These are phyloP conservation scores for Ursus arctos DNA, from an alignment of 2,113 vertebrate genomes.

Conservation along the genomic window DNA sequence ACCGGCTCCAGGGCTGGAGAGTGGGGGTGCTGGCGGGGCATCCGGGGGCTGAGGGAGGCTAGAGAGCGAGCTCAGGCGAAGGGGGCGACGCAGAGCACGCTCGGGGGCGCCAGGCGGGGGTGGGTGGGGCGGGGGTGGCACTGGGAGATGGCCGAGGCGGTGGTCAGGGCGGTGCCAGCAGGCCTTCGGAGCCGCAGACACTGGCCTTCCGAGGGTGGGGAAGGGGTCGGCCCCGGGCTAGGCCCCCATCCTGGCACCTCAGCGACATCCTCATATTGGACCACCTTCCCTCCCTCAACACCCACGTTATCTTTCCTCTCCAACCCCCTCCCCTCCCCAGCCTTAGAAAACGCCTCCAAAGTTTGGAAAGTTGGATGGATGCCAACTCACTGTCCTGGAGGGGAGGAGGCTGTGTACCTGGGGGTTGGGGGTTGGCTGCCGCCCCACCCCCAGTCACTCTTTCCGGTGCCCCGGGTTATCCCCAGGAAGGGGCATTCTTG, in stretches of 20 bases:
- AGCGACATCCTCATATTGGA: neutral
- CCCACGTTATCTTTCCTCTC: neutral
- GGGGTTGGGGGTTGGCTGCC: neutral
- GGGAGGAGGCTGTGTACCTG: slow-evolving; percentile 24
- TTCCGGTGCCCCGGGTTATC: neutral
- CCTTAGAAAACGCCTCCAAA: slow-evolving; percentile 70
- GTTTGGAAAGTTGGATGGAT: slow-evolving; percentile 82
- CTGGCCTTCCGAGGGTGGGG: slow-evolving; percentile 10
- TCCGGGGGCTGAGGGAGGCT: slow-evolving; percentile 25
- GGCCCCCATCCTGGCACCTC: neutral
- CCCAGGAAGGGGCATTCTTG: slow-evolving; percentile 15
- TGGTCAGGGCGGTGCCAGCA: slow-evolving; percentile 72
- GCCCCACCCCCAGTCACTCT: neutral
- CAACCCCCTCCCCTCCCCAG: neutral
- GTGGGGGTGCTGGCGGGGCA: neutral
- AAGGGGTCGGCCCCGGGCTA: slow-evolving; percentile 23
- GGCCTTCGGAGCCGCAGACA: slow-evolving; percentile 57
- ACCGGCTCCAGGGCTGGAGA: slow-evolving; percentile 31
- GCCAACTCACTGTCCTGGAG: slow-evolving; percentile 64
- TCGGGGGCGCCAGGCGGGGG: slow-evolving; percentile 57
- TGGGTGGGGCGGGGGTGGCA: slow-evolving; percentile 75
- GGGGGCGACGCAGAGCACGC: slow-evolving; percentile 64
- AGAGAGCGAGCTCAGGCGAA: slow-evolving; percentile 42
- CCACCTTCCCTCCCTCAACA: slow-evolving; percentile 1
- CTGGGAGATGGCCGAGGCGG: slow-evolving; percentile 52